These are phyloP conservation scores for Lithophane socia DNA, from an alignment of 2,888 invertebrate species.

Conservation along the genomic window DNA sequence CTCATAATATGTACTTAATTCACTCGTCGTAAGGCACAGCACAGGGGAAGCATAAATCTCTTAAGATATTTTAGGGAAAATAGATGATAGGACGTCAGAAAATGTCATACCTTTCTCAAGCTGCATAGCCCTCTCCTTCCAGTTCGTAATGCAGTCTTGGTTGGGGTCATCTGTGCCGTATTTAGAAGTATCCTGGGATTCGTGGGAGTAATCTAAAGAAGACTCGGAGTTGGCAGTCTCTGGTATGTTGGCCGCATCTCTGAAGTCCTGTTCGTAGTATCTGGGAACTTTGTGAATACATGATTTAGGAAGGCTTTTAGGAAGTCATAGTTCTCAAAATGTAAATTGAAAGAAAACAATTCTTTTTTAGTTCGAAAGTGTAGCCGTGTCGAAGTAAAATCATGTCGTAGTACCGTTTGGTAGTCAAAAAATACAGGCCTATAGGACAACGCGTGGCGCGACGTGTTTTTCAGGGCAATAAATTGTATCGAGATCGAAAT, in stretches of 20 bases:
- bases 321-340: neutral
- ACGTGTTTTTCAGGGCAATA: neutral
- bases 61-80: too few species aligned
- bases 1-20: too few species aligned
- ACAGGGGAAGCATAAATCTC: too few species aligned
- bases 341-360: neutral
- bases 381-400: too few species aligned
- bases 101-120: slow-evolving; percentile 85
- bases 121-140: slow-evolving; percentile 91
- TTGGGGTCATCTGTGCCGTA: slow-evolving; percentile 75
- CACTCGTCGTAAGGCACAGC: too few species aligned
- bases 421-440: too few species aligned
- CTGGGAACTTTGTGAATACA: slow-evolving; percentile 71
- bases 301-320: neutral
- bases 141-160: slow-evolving; percentile 79
- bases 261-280: slow-evolving; percentile 84
- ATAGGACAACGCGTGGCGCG: neutral
- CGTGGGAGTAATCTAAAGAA: slow-evolving; percentile 84
- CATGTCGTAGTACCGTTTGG: too few species aligned
- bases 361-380: too few species aligned
- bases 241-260: slow-evolving; percentile 74
- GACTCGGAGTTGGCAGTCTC: slow-evolving; percentile 84
- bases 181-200: slow-evolving; percentile 80
- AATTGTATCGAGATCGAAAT: neutral
- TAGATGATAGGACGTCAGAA: too few species aligned